phyloP scores from a whole-genome alignment of 2,113 vertebrate species.

The Colius striatus region DNA sequence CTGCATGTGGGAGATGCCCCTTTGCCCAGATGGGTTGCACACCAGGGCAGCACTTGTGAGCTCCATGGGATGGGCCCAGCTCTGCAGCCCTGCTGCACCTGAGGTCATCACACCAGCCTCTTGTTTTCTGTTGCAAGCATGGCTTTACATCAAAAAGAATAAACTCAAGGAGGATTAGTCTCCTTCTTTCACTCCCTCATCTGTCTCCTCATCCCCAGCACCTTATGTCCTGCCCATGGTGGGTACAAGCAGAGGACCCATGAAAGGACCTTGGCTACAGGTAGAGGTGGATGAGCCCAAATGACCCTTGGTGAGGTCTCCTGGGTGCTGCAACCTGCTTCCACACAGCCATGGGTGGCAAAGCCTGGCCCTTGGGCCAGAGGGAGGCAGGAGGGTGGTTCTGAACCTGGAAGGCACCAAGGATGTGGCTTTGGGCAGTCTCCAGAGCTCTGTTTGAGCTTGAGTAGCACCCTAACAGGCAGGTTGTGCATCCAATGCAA shows the following conservation, averaged over 20 bases:
- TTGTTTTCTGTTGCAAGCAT: not conserved
- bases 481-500: not conserved
- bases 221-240: not conserved
- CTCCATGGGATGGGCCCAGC: fast-evolving
- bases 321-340: not conserved
- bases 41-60: fast-evolving
- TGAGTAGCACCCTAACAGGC: fast-evolving
- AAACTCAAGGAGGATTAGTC: not conserved
- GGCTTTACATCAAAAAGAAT: not conserved
- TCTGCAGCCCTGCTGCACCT: not conserved
- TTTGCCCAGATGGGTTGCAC: fast-evolving
- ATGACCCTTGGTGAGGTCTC: not conserved
- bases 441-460: not conserved
- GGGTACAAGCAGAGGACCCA: not conserved
- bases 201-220: fast-evolving
- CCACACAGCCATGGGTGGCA: not conserved
- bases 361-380: not conserved
- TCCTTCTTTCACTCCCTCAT: not conserved
- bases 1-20: not conserved
- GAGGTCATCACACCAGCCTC: fast-evolving
- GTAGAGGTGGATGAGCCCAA: not conserved
- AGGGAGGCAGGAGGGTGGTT: not conserved
- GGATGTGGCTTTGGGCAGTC: not conserved
- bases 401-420: not conserved
- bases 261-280: fast-evolving